Evolutionary conservation across 2,888 invertebrate species (phyloP), one percentile per base, ranked within the genome.

Genomic region (Clusia tigrina): DNA sequence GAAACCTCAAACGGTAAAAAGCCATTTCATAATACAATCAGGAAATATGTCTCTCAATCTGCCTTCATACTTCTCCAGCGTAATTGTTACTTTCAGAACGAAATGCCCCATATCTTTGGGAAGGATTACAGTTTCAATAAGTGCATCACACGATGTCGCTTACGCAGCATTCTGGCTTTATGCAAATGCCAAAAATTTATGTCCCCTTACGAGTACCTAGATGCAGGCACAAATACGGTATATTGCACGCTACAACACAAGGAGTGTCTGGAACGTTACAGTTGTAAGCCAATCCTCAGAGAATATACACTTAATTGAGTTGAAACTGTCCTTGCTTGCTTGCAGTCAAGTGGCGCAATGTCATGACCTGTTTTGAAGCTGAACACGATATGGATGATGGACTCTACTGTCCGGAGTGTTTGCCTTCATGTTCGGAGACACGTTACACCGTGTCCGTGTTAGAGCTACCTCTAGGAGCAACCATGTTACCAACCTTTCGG

Each of bases 111-210:
- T 12, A 68, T 78, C 15, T 86, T 77, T 71, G 77, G 76, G 1
- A 69, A 74, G 1, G 80, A 82, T 70, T 89, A 89, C 71, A 88
- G 87, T 3, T 87, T 87, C 76, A 88, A 87, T 67, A 83, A 87
- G 26, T 89, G 89, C 72, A 85, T 89, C 57, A 83, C 87, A 1
- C 81, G 82, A 26, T 89, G 89, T 71, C 84, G 86, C 0, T 84
- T 86, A 1, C 77, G 77, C 37, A 84, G 86, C 10, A 80, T 89
- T 0, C 78, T 81, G 65, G 82, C 85, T 0, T 77, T 86, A 0
- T 89, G 89, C 73, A 84, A 85, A 46, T 89, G 89, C 68, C 81
- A 85, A 0, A 89, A 89, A 0, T 89, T 86, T 73, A 86, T 83
- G 70, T 59, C 71, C 60, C 76, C 79, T 9, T 60, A 60, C 22